Conservation (phyloP, 2,113 vertebrate species). For the Garra rufa region DNA sequence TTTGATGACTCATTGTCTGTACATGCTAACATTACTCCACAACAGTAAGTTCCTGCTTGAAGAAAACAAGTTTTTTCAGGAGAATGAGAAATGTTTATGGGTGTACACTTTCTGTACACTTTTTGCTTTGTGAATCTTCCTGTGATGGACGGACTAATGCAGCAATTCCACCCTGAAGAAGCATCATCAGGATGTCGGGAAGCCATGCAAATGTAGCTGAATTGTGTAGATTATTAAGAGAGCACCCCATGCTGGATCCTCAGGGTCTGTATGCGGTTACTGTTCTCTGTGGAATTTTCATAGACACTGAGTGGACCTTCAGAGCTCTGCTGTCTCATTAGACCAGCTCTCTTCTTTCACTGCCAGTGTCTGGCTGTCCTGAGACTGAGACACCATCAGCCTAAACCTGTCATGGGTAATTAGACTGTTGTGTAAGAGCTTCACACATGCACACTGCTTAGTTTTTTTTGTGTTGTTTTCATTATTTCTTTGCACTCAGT, state of each 20-base stretch:
- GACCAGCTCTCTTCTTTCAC: background rate
- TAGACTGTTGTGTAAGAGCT: background rate
- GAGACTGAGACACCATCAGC: background rate
- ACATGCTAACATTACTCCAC: background rate
- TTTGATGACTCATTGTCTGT: background rate
- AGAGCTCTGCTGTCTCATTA: background rate
- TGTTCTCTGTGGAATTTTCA: background rate
- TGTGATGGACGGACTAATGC: background rate
- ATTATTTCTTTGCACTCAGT: background rate
- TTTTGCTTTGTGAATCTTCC: no score
- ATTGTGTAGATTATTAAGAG: background rate
- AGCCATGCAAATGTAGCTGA: background rate
- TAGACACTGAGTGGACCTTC: background rate
- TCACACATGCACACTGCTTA: background rate
- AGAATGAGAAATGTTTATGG: background rate
- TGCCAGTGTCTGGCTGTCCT: background rate
- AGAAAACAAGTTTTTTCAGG: background rate
- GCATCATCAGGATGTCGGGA: background rate
- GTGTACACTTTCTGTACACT: no score
- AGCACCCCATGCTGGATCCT: background rate
- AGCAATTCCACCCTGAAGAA: background rate
- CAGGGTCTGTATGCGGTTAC: background rate
- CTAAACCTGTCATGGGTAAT: conserved; percentile 3
- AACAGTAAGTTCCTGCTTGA: background rate
- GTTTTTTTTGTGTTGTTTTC: background rate